Conservation (phyloP, 2,113 vertebrate genomes). For the Chaetodon trifascialis region DNA sequence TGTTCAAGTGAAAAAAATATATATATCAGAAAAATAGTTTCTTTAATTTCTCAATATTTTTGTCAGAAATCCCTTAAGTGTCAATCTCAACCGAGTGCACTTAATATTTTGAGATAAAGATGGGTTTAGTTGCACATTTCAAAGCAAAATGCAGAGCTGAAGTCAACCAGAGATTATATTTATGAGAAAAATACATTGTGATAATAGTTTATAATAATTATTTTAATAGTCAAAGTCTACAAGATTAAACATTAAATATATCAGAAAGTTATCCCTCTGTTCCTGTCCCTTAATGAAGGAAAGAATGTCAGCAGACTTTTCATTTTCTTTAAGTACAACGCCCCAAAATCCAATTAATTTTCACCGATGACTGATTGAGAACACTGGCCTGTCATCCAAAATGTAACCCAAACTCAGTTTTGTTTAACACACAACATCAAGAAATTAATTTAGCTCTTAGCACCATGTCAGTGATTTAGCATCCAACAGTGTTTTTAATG, state of each 20-base stretch:
- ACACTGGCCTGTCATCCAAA: slow-evolving; percentile 14
- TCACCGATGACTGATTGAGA: slow-evolving; percentile 12
- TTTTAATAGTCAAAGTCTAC: slow-evolving; percentile 63
- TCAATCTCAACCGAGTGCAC: slow-evolving; percentile 60
- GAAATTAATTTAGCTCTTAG: slow-evolving; percentile 46
- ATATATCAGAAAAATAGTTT: slow-evolving; percentile 21
- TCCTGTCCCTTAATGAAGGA: slow-evolving; percentile 20
- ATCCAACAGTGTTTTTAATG: slow-evolving; percentile 74
- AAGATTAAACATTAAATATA: slow-evolving; percentile 39
- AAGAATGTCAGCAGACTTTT: slow-evolving; percentile 51
- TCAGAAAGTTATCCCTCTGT: neutral
- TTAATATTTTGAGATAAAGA: slow-evolving; percentile 62
- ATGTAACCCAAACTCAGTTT: slow-evolving; percentile 24
- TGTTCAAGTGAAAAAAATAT: slow-evolving; percentile 53
- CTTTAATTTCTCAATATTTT: slow-evolving; percentile 48
- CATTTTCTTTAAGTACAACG: slow-evolving; percentile 19
- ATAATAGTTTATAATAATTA: slow-evolving; percentile 69
- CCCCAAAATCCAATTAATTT: slow-evolving; percentile 9
- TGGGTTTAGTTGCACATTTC: slow-evolving; percentile 61
- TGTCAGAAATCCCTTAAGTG: slow-evolving; percentile 50
- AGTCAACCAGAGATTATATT: slow-evolving; percentile 75
- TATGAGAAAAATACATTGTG: slow-evolving; percentile 61
- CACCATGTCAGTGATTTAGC: slow-evolving; percentile 67
- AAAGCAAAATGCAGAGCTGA: slow-evolving; percentile 62
- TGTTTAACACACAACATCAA: slow-evolving; percentile 21